phyloP scores from a whole-genome alignment of 2,113 vertebrate species.

The Ginglymostoma cirratum region DNA sequence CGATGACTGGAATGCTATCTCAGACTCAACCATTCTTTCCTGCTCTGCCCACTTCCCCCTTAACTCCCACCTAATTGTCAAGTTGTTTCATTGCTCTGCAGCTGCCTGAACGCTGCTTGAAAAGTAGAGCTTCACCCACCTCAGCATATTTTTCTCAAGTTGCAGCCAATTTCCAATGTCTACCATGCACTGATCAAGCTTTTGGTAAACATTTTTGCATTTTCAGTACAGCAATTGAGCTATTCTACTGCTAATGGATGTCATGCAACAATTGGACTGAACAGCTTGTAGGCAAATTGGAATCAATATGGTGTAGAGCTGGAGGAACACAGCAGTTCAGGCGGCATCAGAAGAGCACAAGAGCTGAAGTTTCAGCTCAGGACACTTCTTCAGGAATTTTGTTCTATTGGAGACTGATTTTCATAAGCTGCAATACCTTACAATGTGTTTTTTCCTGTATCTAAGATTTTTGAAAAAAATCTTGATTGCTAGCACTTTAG shows the following conservation, averaged over 20 bases:
- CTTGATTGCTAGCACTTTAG: no score
- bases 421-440: no score
- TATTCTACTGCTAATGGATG: background rate
- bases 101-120: background rate
- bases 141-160: background rate
- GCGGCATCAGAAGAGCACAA: no score
- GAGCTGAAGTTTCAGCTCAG: no score
- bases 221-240: background rate
- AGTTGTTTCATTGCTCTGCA: background rate
- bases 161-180: background rate
- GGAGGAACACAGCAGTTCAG: no score
- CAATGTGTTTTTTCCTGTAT: no score
- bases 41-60: background rate
- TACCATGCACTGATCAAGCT: background rate
- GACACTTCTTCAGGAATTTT: no score
- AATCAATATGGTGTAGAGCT: no score
- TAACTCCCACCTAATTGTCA: constrained; percentile 1
- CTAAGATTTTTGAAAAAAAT: no score
- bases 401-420: no score
- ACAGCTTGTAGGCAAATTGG: background rate
- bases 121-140: background rate
- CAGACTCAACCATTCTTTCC: background rate
- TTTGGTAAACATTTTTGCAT: background rate
- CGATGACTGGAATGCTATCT: background rate
- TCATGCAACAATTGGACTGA: background rate